Conservation (phyloP, 2,888 invertebrate species). For the Camponotus fellah region DNA sequence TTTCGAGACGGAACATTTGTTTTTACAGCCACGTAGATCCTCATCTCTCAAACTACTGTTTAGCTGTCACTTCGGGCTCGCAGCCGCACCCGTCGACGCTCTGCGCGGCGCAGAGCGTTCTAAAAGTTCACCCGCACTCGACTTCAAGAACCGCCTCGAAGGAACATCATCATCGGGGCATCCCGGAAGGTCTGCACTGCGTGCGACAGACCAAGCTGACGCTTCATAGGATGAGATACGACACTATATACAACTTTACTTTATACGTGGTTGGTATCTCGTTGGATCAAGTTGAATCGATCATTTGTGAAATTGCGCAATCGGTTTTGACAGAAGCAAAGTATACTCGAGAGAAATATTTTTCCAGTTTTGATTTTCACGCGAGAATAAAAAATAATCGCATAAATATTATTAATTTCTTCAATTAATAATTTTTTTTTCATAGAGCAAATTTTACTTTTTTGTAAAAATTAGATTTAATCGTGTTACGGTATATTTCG, state of each 20-base stretch:
- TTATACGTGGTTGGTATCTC: constrained; percentile 82
- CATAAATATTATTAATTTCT: constrained; percentile 6
- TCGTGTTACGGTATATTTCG: not conserved
- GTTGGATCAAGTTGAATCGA: constrained; percentile 1
- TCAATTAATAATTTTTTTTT: not conserved
- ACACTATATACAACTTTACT: constrained; percentile 84
- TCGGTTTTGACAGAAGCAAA: not conserved
- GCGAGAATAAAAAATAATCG: not conserved
- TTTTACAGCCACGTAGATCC: constrained; percentile 82
- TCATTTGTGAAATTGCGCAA: constrained; percentile 15
- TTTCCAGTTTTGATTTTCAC: not conserved
- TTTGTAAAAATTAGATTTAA: not conserved
- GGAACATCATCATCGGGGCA: constrained; percentile 76
- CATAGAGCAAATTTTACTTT: not conserved
- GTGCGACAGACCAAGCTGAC: constrained; percentile 83
- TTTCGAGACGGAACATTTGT: constrained; percentile 29
- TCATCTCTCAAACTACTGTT: constrained; percentile 83
- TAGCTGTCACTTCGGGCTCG: constrained; percentile 83
- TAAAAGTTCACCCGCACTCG: constrained; percentile 76
- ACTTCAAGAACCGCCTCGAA: constrained; percentile 65
- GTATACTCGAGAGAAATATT: not conserved
- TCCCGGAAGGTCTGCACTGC: constrained; percentile 84
- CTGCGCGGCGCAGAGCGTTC: constrained; percentile 83
- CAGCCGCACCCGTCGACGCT: constrained; percentile 83
- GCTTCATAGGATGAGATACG: constrained; percentile 83